These are phyloP conservation scores for Dicranocentrus wangi DNA, from an alignment of 2,888 invertebrate species.

Conservation along the genomic window DNA sequence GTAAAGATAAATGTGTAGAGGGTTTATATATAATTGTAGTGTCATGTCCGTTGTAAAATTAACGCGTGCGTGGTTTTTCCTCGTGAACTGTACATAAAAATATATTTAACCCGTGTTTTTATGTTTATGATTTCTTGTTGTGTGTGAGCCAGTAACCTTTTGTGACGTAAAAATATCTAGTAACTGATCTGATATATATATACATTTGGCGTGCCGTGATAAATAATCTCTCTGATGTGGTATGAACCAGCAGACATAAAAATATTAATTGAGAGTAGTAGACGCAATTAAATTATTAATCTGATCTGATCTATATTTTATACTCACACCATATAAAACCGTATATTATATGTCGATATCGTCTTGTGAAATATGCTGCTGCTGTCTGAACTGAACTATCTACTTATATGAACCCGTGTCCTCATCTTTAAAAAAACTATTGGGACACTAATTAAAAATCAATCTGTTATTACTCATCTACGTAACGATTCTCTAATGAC, in stretches of 20 bases:
- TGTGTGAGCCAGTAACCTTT: neutral
- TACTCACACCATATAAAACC: constrained; percentile 27
- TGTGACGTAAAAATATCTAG: constrained; percentile 3
- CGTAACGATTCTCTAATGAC: too few relatives aligned
- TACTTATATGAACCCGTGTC: too few relatives aligned
- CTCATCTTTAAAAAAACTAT: too few relatives aligned
- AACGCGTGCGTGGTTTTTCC: too few relatives aligned
- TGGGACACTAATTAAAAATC: too few relatives aligned
- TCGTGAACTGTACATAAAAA: too few relatives aligned
- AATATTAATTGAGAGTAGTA: constrained; percentile 20
- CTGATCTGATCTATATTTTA: neutral
- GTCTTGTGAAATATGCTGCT: constrained; percentile 41
- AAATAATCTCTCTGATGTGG: neutral
- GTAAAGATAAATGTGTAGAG: neutral
- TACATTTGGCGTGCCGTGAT: neutral
- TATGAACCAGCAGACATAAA: neutral
- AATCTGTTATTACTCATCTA: too few relatives aligned
- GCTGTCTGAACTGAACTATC: constrained; percentile 10
- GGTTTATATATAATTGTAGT: too few relatives aligned
- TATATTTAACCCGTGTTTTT: neutral
- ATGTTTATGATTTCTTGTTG: neutral
- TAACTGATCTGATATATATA: too few relatives aligned
- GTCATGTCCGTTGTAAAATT: too few relatives aligned
- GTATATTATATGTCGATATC: neutral
- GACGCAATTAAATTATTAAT: constrained; percentile 17